Conservation (phyloP, 2,797 vertebrate genomes). For the Anguilla anguilla region DNA sequence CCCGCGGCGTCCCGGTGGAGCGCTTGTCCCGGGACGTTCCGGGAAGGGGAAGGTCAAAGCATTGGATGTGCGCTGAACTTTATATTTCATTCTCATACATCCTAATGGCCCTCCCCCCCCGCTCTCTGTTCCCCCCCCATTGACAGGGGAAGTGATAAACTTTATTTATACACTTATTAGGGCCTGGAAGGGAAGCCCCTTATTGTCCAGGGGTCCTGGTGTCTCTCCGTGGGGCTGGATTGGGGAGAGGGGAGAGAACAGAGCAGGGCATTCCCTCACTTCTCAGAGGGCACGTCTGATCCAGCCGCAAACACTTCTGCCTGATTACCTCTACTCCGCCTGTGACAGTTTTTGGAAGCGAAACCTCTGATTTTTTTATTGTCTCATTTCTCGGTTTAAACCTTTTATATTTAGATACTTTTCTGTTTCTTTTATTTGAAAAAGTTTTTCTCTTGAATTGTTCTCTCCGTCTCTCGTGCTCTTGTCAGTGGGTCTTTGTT, state of each 20-base stretch:
- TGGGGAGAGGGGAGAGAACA: conserved; percentile 48
- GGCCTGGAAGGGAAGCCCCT: conserved; percentile 60
- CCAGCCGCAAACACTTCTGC: background rate
- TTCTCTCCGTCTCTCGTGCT: background rate
- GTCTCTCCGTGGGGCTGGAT: conserved; percentile 62
- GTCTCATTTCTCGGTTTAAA: background rate
- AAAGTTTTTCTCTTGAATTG: background rate
- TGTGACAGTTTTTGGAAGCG: background rate
- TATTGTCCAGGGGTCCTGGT: conserved; percentile 62
- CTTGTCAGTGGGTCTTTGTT: background rate
- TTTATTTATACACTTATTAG: conserved; percentile 77
- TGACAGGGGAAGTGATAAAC: conserved; percentile 74
- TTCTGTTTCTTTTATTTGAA: background rate
- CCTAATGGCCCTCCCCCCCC: conserved; percentile 50
- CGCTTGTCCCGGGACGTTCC: conserved; percentile 70
- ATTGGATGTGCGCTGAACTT: conserved; percentile 66
- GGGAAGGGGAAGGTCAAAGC: conserved; percentile 57
- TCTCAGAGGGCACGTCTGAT: background rate
- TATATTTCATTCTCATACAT: conserved; percentile 54
- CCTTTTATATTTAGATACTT: background rate
- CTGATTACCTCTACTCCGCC: background rate
- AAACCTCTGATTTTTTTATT: too few relatives aligned
- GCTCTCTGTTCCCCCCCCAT: conserved; percentile 59
- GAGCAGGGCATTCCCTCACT: conserved; percentile 31
- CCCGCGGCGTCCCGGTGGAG: conserved; percentile 68